Base-by-base conservation (phyloP, 2,113 vertebrate genomes). In the Tupaia chinensis region DNA sequence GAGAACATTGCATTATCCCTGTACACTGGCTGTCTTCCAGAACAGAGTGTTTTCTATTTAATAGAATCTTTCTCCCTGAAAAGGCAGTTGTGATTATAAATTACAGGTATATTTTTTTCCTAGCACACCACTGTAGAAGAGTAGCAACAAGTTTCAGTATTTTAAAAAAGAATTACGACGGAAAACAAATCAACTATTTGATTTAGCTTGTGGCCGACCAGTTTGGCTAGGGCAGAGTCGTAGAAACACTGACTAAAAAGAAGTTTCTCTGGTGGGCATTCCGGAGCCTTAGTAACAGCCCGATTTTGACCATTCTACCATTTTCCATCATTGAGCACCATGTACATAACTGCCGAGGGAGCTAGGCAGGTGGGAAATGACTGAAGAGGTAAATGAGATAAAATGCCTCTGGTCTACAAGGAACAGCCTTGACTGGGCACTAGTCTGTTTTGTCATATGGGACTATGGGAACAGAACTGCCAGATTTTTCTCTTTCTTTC, bases 191-290 rank as follows among this genome's bases (percentile, higher is more conserved):
- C 8, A 53, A 19, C 12, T 27, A 6, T 77, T 66, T 76, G 60
- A 79, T n/a, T n/a, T 34, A 76, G 73, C 58, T 84, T 90, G 34
- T 44, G n/a, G 34, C 73, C 34, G 54, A 17, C 65, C 70, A 86
- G 68, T 77, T 96, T 34, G 77, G 25, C 61, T 44, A 89, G 84
- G 34, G 9, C 4, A 70, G 20, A 88, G 56, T 63, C 58, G 12
- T 70, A 90, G 53, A 92, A 90, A 83, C 60, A 63, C 3, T 69
- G 44, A 92, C 77, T 96, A 65, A 94, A 94, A 73, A 78, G 16
- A 44, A 61, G 17, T 58, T 79, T 20, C 44, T 44, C 14, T 14
- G 3, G 20, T n/a, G 72, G 69, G 29, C 23, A 23, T 72, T 56
- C 25, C 44, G 34, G 91, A 79, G 12, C 25, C 70, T 91, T 44